Percentiles rank a stretch among this genome's conserved stretches.
Evolutionary conservation across 2,888 invertebrate genomes (phyloP).

Genomic region (Heliconius aoede): DNA sequence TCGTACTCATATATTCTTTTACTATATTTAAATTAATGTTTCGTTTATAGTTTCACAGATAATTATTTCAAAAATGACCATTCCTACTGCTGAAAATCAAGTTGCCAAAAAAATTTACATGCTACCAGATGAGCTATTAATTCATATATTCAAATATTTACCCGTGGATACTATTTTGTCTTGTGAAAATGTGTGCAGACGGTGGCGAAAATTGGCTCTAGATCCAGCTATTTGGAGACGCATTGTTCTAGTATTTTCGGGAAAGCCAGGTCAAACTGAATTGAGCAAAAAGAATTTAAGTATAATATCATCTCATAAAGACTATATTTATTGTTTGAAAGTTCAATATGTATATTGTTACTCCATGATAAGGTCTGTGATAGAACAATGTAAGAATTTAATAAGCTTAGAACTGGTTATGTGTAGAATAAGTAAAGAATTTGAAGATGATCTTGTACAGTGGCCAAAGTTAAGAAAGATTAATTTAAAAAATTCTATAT

Average conservation of each 20-base stretch:
- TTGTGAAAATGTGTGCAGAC: constrained; percentile 68
- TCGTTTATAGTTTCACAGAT: not conserved
- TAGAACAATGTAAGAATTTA: constrained; percentile 66
- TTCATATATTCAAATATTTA: constrained; percentile 69
- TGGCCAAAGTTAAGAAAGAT: constrained; percentile 71
- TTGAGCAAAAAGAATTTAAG: constrained; percentile 62
- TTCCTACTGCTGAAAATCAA: constrained; percentile 28
- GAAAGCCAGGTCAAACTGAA: constrained; percentile 68
- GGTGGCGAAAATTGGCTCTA: constrained; percentile 67
- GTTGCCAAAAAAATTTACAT: constrained; percentile 51
- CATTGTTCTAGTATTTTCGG: constrained; percentile 67
- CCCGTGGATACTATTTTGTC: constrained; percentile 64
- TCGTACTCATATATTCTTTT: too few relatives aligned
- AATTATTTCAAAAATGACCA: constrained; percentile 38
- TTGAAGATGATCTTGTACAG: constrained; percentile 63
- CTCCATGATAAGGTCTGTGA: constrained; percentile 61
- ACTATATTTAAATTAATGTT: not conserved
- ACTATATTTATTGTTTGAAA: constrained; percentile 65
- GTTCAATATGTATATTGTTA: constrained; percentile 74
- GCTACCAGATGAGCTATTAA: constrained; percentile 73
- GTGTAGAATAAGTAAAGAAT: constrained; percentile 69
- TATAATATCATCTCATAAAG: constrained; percentile 64
- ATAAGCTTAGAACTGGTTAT: constrained; percentile 72
- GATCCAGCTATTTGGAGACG: constrained; percentile 68
- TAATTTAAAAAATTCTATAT: constrained; percentile 71